Evolutionary conservation across 2,888 invertebrate genomes (phyloP).

Genomic region (Caenorhabditis zanzibari): DNA sequence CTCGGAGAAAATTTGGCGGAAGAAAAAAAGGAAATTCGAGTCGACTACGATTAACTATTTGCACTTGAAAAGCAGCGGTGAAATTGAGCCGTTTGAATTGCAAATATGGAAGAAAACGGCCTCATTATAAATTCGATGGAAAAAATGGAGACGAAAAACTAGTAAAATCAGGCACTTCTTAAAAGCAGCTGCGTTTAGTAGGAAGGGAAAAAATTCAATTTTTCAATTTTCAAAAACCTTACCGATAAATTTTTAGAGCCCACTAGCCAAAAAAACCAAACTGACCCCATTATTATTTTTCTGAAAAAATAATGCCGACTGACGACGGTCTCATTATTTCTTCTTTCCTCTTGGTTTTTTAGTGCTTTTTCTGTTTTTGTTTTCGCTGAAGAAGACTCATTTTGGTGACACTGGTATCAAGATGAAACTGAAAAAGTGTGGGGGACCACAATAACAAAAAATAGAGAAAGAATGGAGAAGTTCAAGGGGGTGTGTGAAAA

Average conservation of each 20-base stretch:
- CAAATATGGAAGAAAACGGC: not conserved
- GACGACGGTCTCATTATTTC: slow-evolving; percentile 8
- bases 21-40: slow-evolving; percentile 10
- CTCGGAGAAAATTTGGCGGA: not conserved
- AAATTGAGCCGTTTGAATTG: slow-evolving; percentile 10
- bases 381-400: too few relatives aligned
- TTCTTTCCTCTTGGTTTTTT: not conserved
- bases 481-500: slow-evolving; percentile 36
- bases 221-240: too few relatives aligned
- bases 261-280: not conserved
- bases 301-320: not conserved
- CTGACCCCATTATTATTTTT: not conserved
- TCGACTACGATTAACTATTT: slow-evolving; percentile 18
- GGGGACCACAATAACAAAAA: slow-evolving; percentile 8
- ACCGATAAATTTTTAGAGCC: too few relatives aligned
- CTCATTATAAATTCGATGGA: slow-evolving; percentile 1
- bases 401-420: slow-evolving; percentile 21
- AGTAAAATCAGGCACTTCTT: too few relatives aligned
- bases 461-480: not conserved
- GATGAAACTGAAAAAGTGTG: slow-evolving; percentile 11
- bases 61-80: slow-evolving; percentile 19
- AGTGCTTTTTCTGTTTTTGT: slow-evolving; percentile 1
- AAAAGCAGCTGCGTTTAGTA: too few relatives aligned
- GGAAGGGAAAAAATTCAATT: too few relatives aligned
- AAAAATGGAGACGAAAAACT: too few relatives aligned